These are phyloP conservation scores for Drosophila quadrilineata DNA, from an alignment of 1,140 invertebrate species.

Conservation along the genomic window DNA sequence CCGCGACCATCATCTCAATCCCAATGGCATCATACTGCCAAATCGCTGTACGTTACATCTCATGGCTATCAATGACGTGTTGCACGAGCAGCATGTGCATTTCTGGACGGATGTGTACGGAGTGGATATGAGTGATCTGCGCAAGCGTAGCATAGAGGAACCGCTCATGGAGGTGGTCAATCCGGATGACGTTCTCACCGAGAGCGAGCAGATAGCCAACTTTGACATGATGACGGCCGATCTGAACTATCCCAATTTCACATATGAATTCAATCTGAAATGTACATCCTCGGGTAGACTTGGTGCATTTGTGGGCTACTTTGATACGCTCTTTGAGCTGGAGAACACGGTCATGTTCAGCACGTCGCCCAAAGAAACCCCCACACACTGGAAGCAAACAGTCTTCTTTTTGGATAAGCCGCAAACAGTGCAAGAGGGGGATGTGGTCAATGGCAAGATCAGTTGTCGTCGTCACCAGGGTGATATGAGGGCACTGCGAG, in stretches of 20 bases:
- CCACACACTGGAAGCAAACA: slow-evolving; percentile 99
- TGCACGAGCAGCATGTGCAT: slow-evolving; percentile 88
- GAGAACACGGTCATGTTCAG: slow-evolving; percentile 86
- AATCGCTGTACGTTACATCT: slow-evolving; percentile 95
- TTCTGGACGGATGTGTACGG: slow-evolving; percentile 99
- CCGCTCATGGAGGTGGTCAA: slow-evolving; percentile 94
- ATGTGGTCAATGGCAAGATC: slow-evolving; percentile 85
- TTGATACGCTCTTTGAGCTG: slow-evolving; percentile 93
- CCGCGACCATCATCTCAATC: slow-evolving; percentile 92
- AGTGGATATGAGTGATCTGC: slow-evolving; percentile 97
- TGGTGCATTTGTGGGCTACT: slow-evolving; percentile 95
- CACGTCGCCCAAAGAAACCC: slow-evolving; percentile 88
- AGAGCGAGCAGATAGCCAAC: slow-evolving; percentile 85
- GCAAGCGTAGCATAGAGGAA: slow-evolving; percentile 93
- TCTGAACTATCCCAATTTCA: slow-evolving; percentile 91
- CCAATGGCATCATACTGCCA: slow-evolving; percentile 89
- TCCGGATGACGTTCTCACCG: slow-evolving; percentile 89
- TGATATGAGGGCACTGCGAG: slow-evolving; percentile 84
- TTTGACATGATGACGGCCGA: slow-evolving; percentile 92
- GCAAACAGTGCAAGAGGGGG: slow-evolving; percentile 88
- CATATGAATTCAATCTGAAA: slow-evolving; percentile 88
- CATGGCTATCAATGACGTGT: slow-evolving; percentile 91
- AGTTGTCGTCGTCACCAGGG: slow-evolving; percentile 84
- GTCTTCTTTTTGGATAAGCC: slow-evolving; percentile 92
- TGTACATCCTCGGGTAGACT: slow-evolving; percentile 88